Evolutionary conservation across 1,140 invertebrate genomes (phyloP).

Genomic region (Pseudachorutes palmiensis): DNA sequence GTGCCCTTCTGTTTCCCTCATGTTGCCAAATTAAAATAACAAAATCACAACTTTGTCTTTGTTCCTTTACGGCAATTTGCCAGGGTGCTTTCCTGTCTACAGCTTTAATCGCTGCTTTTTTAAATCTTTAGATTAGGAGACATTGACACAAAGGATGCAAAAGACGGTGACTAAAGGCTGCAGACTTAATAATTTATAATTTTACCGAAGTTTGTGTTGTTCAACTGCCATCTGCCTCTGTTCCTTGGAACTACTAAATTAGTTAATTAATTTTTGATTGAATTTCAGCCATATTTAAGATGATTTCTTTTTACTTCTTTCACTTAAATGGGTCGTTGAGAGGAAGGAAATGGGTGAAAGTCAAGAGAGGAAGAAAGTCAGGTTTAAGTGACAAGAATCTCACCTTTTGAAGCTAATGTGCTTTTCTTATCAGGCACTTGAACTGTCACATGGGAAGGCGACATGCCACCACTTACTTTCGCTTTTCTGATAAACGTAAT

Average conservation of each 20-base stretch:
- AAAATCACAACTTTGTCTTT: background rate
- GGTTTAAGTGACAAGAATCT: background rate
- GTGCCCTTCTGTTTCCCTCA: background rate
- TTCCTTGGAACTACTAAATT: too few relatives aligned
- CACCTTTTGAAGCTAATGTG: background rate
- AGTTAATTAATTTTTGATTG: too few relatives aligned
- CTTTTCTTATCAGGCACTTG: background rate
- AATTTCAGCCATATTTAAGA: too few relatives aligned
- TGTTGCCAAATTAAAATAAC: background rate
- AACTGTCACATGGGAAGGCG: background rate
- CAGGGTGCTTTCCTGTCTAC: background rate
- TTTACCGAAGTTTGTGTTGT: too few relatives aligned
- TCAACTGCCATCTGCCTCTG: too few relatives aligned
- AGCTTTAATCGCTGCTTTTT: too few relatives aligned
- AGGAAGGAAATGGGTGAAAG: background rate
- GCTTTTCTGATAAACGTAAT: too few relatives aligned
- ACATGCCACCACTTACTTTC: background rate
- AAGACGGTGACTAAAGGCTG: too few relatives aligned
- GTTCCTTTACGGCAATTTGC: background rate
- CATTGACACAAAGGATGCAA: background rate
- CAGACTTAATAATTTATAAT: too few relatives aligned
- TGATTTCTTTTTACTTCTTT: too few relatives aligned
- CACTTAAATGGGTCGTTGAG: background rate
- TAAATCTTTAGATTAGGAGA: background rate
- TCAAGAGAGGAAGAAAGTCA: background rate